phyloP scores from a whole-genome alignment of 1,140 invertebrate genomes.

The Heliconius melpomene region DNA sequence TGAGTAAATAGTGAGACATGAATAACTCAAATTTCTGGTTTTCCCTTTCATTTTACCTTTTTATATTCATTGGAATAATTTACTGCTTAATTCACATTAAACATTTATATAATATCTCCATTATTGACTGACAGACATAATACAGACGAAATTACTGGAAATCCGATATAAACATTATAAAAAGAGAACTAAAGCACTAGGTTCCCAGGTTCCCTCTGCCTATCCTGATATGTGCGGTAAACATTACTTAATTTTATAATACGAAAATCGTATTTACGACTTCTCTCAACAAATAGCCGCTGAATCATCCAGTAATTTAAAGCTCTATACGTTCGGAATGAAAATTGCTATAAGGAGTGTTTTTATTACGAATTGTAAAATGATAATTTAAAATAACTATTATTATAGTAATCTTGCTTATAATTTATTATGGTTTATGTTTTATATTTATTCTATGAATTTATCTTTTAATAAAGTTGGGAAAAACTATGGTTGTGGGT shows the following conservation, averaged over 20 bases:
- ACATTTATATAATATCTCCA: no score
- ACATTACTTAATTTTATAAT: background rate
- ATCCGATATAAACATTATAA: no score
- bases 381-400: background rate
- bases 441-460: no score
- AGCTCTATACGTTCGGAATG: background rate
- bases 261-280: background rate
- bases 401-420: background rate
- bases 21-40: background rate
- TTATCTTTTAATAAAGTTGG: no score
- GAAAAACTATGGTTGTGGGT: background rate
- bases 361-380: background rate
- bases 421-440: background rate
- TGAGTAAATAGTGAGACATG: no score
- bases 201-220: no score
- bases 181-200: no score
- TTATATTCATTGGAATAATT: no score
- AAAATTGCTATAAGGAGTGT: background rate
- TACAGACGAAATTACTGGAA: no score
- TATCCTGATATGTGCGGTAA: no score
- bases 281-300: background rate
- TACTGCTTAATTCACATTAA: no score
- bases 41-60: background rate
- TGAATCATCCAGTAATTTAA: background rate
- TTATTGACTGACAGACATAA: no score